Evolutionary conservation across 2,113 vertebrate genomes (phyloP), one percentile per base, ranked within the genome.

Genomic region (Lipophrys pholis): DNA sequence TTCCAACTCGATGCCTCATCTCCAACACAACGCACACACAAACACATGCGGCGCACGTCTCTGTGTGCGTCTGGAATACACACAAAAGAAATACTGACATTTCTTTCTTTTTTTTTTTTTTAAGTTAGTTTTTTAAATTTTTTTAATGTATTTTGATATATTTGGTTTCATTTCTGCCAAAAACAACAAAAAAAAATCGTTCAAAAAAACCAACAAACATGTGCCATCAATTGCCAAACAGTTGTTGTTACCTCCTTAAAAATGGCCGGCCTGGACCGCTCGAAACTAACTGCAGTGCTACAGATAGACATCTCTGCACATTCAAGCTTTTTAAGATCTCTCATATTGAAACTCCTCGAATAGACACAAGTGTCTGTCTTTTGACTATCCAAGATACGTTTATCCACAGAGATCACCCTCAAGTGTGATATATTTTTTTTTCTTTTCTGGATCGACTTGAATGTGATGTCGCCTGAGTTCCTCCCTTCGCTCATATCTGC

Each of bases 181-280:
- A 84, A 86, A 52, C 51, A 76, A 67, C 40, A 49, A 5, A 42
- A 50, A 49, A 46, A 41, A 49, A 61, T 8, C 41, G 1, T 42
- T 30, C 2, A 42, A 7, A 69, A 71, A 58, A 55, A 80, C 21
- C 2, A 30, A 30, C 21, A 59, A 70, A 85, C 68, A 87, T 16
- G 78, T 92, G 87, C 91, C 87, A 90, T 91, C 84, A 84, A 81
- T 69, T 76, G 63, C 79, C 76, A 85, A 88, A 88, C 86, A 86
- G 81, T 90, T 89, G 82, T 90, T 85, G 86, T 92, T 91, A 91
- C 88, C 90, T 91, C 89, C 85, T 91, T 85, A 87, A 88, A 86
- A 83, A 87, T 53, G 87, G 16, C 85, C 86, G 80, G 82, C 90
- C 87, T 85, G 82, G 54, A 85, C 57, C 57, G 79, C 78, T 81